Percentiles rank a stretch among this genome's conserved stretches.
These are phyloP conservation scores for Zaprionus kolodkinae DNA, from an alignment of 1,140 invertebrate genomes.

Conservation along the genomic window DNA sequence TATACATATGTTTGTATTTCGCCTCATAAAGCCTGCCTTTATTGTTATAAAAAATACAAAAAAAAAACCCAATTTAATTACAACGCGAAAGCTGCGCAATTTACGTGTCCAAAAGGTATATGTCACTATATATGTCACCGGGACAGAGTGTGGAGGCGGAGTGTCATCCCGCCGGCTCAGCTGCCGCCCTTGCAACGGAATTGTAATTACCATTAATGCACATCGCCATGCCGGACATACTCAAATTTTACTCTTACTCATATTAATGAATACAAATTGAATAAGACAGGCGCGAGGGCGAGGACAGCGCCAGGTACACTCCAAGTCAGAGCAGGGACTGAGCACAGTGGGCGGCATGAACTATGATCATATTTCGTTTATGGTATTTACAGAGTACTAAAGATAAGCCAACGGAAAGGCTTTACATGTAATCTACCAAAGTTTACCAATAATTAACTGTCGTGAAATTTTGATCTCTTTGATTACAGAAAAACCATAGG, in stretches of 20 bases:
- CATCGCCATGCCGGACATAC: slow-evolving; percentile 28
- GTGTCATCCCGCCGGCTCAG: slow-evolving; percentile 17
- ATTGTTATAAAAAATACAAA: slow-evolving; percentile 43
- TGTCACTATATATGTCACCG: background rate
- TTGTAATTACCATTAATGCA: slow-evolving; percentile 53
- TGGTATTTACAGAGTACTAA: background rate
- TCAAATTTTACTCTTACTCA: slow-evolving; percentile 41
- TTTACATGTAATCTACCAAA: too few species aligned
- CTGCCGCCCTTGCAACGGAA: slow-evolving; percentile 18
- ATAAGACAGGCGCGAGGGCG: slow-evolving; percentile 37
- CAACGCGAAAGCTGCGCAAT: slow-evolving; percentile 37
- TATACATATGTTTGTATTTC: too few species aligned
- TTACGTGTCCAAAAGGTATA: slow-evolving; percentile 42
- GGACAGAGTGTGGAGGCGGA: background rate
- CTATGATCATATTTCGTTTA: background rate
- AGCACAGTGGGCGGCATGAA: background rate
- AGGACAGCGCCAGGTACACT: background rate
- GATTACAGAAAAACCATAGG: slow-evolving; percentile 18
- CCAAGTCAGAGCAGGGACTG: background rate
- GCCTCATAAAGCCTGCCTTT: slow-evolving; percentile 5
- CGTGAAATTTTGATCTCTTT: too few species aligned
- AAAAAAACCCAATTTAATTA: slow-evolving; percentile 46
- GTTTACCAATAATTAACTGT: background rate
- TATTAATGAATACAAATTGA: slow-evolving; percentile 59
- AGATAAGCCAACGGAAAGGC: too few species aligned